Conservation (phyloP, 2,888 invertebrate genomes). For the Griposia aprilina region DNA sequence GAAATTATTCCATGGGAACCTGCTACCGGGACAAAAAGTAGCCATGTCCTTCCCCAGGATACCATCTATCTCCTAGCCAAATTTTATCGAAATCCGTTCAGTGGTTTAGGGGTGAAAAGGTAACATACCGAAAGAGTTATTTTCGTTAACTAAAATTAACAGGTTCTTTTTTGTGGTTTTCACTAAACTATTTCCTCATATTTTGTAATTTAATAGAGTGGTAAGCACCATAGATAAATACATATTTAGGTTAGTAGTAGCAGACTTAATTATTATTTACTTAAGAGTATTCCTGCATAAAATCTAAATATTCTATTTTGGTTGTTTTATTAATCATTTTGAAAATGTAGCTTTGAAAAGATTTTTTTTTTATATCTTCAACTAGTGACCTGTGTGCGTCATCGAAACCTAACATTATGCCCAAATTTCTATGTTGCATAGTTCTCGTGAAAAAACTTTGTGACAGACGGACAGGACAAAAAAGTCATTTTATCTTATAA, state of each 20-base stretch:
- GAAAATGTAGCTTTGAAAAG: neutral
- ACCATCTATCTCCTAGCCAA: too few relatives aligned
- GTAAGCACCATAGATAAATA: neutral
- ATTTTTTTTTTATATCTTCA: neutral
- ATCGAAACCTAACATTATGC: neutral
- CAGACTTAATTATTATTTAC: neutral
- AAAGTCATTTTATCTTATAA: neutral
- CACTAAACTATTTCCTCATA: neutral
- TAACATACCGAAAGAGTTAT: too few relatives aligned
- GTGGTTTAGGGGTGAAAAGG: too few relatives aligned
- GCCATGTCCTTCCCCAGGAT: too few relatives aligned
- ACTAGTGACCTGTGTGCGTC: neutral
- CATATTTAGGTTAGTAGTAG: neutral
- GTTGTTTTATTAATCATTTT: neutral
- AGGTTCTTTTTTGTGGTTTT: neutral
- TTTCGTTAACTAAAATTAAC: neutral
- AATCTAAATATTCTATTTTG: neutral
- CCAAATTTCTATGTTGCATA: neutral
- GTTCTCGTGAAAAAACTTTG: neutral
- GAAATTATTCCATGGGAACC: too few relatives aligned
- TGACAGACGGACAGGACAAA: too few relatives aligned
- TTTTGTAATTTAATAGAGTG: constrained; percentile 1
- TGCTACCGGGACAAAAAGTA: too few relatives aligned
- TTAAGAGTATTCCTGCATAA: neutral
- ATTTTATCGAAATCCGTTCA: too few relatives aligned